Evolutionary conservation across 35 echinoderm and acorn worm species (phyloP), one percentile per base, ranked within the genome.

Genomic region (Heliocidaris tuberculata): DNA sequence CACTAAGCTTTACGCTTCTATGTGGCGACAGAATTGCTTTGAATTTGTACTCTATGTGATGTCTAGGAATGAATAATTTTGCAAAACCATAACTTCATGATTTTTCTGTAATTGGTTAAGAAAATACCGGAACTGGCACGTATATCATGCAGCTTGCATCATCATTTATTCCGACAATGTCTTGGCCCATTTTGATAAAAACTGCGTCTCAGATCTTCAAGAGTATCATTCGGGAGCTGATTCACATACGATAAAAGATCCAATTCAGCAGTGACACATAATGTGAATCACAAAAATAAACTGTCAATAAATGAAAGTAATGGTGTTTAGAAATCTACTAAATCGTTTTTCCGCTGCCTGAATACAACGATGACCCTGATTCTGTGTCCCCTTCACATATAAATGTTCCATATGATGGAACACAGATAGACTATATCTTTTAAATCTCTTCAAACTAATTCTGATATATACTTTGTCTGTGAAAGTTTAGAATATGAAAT

Each of bases 401-500:
- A 78, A 78, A 78, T 78, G 27, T 78, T 24, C 65, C 65, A 78
- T 78, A n/a, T 27, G 21, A 78, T 78, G 65, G 21, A n/a, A 78
- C 19, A 19, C 65, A 78, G 65, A 78, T 78, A 78, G 65, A 78
- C 65, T 78, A 78, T 78, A 78, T n/a, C 6, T 78, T 78, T 70
- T 78, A 78, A 27, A 42, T 27, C 65, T 78, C 65, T 78, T 78
- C 65, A 78, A 19, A 78, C 21, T 78, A n/a, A 27, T 78, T n/a
- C 17, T 78, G 65, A 78, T 78, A 78, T 78, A 78, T 78, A 78
- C 65, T 78, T 27, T 78, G 65, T 78, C 17, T 78, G 65, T 78
- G 65, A 78, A 78, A n/a, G 65, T 78, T 78, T 78, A 78, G 65
- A 78, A 78, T 78, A 78, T 78, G 65, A 78, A 78, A 78, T 78